These are phyloP conservation scores for Aricia agestis DNA, from an alignment of 1,140 invertebrate genomes.

Conservation along the genomic window DNA sequence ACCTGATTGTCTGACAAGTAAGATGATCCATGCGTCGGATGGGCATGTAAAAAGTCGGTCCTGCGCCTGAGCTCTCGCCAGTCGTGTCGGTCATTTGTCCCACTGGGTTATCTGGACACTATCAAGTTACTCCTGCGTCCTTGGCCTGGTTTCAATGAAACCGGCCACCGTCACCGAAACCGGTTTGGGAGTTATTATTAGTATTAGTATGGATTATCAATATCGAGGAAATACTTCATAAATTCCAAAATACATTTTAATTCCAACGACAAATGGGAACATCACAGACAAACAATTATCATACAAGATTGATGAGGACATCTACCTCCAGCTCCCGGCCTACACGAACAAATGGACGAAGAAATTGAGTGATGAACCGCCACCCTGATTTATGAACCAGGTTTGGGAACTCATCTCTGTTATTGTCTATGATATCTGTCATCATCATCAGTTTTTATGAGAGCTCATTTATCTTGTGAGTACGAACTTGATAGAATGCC, in stretches of 20 bases:
- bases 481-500: not conserved
- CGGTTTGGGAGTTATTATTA: no score
- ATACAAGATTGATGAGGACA: slow-evolving; percentile 6
- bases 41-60: no score
- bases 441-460: not conserved
- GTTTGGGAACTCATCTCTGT: slow-evolving; percentile 20
- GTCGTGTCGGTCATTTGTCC: no score
- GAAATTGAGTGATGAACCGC: slow-evolving; percentile 34
- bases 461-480: not conserved
- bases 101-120: no score
- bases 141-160: no score
- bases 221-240: no score
- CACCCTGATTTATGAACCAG: slow-evolving; percentile 30
- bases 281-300: not conserved
- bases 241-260: not conserved
- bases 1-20: no score
- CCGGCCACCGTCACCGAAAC: no score
- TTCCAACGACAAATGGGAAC: not conserved
- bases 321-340: slow-evolving; percentile 17
- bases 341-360: slow-evolving; percentile 28
- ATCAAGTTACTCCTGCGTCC: no score
- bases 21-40: no score
- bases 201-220: no score
- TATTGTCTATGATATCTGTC: slow-evolving; percentile 15
- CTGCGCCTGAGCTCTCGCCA: no score